A percentile compares a stretch with the other conserved stretches of the same genome.
Conservation (phyloP, 2,797 vertebrate species). For the Centroberyx gerrardi region DNA sequence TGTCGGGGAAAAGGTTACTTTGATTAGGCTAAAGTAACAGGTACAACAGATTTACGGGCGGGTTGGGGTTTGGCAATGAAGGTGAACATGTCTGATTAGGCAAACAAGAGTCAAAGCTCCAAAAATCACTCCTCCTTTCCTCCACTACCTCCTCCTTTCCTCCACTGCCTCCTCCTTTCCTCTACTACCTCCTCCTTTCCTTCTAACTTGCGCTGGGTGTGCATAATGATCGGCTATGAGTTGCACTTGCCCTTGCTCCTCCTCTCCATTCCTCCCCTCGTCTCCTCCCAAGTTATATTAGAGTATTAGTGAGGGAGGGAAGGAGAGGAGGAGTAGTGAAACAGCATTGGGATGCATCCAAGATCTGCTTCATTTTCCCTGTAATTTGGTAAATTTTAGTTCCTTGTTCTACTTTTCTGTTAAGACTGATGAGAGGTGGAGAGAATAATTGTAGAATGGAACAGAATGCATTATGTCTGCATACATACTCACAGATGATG, state of each 20-base stretch:
- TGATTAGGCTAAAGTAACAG: conserved; percentile 51
- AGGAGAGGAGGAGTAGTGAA: background rate
- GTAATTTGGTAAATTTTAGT: background rate
- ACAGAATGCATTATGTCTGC: background rate
- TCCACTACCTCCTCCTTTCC: background rate
- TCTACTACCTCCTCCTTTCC: conserved; percentile 1
- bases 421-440: background rate
- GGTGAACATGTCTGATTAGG: conserved; percentile 28
- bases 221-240: background rate
- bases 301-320: background rate
- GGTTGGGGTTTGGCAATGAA: conserved; percentile 24
- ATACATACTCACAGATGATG: background rate
- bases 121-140: background rate
- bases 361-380: background rate
- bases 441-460: background rate
- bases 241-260: conserved; percentile 7
- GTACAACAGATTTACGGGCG: conserved; percentile 24
- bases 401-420: background rate
- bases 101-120: conserved; percentile 26
- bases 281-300: background rate
- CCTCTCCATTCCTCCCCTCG: background rate
- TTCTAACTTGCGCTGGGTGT: background rate
- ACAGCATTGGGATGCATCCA: background rate
- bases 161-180: background rate
- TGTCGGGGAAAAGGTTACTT: conserved; percentile 53